Evolutionary conservation across 1,140 invertebrate genomes (phyloP).

Genomic region (Adoxophyes honmai): DNA sequence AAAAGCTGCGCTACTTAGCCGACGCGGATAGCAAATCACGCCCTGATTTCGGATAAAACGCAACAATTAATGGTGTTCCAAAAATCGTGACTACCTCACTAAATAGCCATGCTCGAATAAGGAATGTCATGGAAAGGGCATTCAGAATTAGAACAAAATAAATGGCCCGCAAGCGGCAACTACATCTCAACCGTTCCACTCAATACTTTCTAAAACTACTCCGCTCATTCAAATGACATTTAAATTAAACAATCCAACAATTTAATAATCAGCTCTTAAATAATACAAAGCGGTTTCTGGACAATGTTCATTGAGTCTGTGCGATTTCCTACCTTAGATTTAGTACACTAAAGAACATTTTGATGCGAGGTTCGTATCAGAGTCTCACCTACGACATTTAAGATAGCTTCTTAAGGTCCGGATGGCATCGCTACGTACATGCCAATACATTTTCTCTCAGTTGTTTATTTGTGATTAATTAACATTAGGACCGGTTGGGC

Average conservation of each 20-base stretch:
- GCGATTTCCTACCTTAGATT: background rate
- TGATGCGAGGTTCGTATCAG: background rate
- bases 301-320: background rate
- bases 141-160: too few relatives aligned
- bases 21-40: conserved; percentile 1
- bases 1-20: background rate
- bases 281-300: conserved; percentile 3
- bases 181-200: conserved; percentile 29
- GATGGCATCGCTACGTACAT: background rate
- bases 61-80: conserved; percentile 26
- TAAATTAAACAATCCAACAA: conserved; percentile 36
- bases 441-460: background rate
- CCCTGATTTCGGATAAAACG: conserved; percentile 20
- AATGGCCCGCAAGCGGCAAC: conserved; percentile 29
- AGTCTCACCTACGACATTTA: background rate
- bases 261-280: conserved; percentile 26
- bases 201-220: conserved; percentile 46
- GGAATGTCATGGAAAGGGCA: conserved; percentile 42
- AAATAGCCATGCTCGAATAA: conserved; percentile 24
- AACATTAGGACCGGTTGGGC: too few relatives aligned
- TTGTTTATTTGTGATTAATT: too few relatives aligned
- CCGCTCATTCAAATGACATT: conserved; percentile 40
- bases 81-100: conserved; percentile 30
- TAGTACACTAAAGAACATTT: background rate
- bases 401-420: background rate